Evolutionary conservation across 2,113 vertebrate genomes (phyloP).

Genomic region (Catharus bicknelli): DNA sequence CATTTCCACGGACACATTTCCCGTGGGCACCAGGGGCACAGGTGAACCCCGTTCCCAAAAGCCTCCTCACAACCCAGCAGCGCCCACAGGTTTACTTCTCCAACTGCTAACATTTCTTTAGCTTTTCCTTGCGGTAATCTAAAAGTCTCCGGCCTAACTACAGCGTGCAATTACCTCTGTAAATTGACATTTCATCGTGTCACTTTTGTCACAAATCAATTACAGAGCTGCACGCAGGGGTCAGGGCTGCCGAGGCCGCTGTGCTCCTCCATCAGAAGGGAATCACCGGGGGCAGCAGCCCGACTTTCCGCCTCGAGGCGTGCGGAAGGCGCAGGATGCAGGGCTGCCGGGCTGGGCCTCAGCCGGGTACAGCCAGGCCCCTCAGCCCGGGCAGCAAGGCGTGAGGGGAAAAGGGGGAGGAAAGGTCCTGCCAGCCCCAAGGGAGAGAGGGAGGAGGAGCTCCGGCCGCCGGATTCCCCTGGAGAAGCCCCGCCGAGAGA

Average conservation of each 20-base stretch:
- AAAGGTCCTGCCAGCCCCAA: background rate
- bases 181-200: background rate
- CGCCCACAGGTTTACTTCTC: background rate
- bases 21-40: rapidly evolving
- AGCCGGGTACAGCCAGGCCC: background rate
- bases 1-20: background rate
- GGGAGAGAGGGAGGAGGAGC: background rate
- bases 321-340: rapidly evolving
- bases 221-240: background rate
- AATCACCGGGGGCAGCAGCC: background rate
- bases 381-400: no score
- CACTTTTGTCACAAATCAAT: background rate
- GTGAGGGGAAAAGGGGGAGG: rapidly evolving
- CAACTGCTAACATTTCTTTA: background rate
- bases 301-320: rapidly evolving
- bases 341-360: rapidly evolving
- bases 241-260: background rate
- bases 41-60: background rate
- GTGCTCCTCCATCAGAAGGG: background rate
- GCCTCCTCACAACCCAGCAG: background rate
- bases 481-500: rapidly evolving
- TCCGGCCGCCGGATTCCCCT: rapidly evolving
- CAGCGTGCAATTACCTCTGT: background rate
- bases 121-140: background rate
- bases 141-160: background rate